Evolutionary conservation across 2,888 invertebrate species (phyloP), one percentile per base, ranked within the genome.

Genomic region (Clitarchus hookeri): DNA sequence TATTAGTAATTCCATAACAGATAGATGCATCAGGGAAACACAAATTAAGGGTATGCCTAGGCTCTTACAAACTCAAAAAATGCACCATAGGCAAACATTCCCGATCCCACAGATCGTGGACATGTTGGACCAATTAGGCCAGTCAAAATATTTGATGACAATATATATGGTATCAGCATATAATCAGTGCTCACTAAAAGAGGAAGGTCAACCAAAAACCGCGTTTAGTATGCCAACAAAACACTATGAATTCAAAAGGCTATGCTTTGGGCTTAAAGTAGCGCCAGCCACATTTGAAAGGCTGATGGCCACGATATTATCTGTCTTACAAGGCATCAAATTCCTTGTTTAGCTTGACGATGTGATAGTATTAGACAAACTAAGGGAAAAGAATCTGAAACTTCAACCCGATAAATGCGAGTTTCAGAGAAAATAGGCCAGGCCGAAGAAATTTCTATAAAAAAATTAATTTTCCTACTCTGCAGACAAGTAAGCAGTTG

Each of bases 321-420:
- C 78, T 6, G 23, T 6, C 13, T 23, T 78, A 25, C 78, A 78
- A 25, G 78, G 19, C 26, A 78, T 78, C 9, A 78, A 78, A 16
- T 11, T 6, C 13, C 26, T 78, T 25, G 26, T 78, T 8, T 78
- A 25, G 6, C 26, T 78, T 9, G 78, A 78, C 19, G 78, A 78
- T 78, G 19, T 78, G 6, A 25, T 78, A 25, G 78, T 78, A 19
- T 84, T 88, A n/a, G 25, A 44, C 48, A 85, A 78, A 83, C 82
- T 85, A 53, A 84, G 53, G 26, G 44, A 86, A 36, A 65, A 84
- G 25, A 77, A 80, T 2, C 44, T 88, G 3, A 83, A 83, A 26
- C 27, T 88, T 13, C 87, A 87, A 48, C 84, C 86, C 13, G 86
- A 86, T 23, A 88, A 87, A 85, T 87, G 88, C 80, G 84, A 85